A percentile compares a stretch with the other conserved stretches of the same genome.
Conservation (phyloP, 2,113 vertebrate species). For the Pedionomus torquatus region DNA sequence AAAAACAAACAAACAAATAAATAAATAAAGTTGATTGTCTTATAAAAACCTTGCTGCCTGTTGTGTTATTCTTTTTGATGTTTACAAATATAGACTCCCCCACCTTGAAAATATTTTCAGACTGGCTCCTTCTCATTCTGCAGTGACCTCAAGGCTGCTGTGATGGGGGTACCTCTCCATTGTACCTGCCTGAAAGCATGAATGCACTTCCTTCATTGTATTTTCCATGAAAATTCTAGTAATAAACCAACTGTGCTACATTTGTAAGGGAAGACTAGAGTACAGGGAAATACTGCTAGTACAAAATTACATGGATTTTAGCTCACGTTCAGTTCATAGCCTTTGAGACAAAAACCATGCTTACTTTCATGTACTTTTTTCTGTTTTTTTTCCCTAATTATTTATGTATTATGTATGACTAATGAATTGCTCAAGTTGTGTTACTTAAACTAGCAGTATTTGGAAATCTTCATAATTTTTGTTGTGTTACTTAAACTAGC, state of each 20-base stretch:
- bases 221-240: neutral
- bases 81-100: neutral
- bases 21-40: neutral
- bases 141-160: neutral
- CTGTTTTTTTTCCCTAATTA: neutral
- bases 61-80: neutral
- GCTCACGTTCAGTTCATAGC: neutral
- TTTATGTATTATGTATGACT: neutral
- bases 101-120: neutral
- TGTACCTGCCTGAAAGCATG: neutral
- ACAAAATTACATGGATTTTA: neutral
- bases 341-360: neutral
- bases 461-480: neutral
- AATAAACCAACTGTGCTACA: neutral
- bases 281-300: neutral
- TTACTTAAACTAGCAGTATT: neutral
- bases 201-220: neutral
- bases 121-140: neutral
- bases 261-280: neutral
- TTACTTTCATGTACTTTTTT: neutral
- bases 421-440: neutral
- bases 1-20: too few species aligned
- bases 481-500: neutral
- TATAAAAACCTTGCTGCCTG: neutral
- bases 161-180: neutral